Evolutionary conservation across 2,888 invertebrate genomes (phyloP).

Genomic region (Brachyptera risi): DNA sequence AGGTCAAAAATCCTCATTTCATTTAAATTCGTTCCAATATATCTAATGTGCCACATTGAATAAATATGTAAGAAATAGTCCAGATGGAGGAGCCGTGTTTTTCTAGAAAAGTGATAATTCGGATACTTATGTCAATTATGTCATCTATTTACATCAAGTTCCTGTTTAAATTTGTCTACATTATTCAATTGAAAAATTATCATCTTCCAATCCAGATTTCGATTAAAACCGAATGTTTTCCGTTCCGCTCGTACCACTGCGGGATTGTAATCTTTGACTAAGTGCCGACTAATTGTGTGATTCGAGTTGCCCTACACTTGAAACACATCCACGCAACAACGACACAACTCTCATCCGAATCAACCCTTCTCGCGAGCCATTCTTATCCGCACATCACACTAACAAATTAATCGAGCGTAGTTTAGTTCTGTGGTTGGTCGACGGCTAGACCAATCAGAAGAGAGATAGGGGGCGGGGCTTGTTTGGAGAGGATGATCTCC

Average conservation of each 20-base stretch:
- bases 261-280: conserved; percentile 7
- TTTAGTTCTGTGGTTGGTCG: conserved; percentile 21
- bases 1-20: no score
- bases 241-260: not conserved
- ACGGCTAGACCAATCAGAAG: conserved; percentile 17
- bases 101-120: no score
- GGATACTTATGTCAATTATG: no score
- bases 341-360: not conserved
- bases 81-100: no score
- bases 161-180: no score
- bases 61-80: no score
- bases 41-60: no score
- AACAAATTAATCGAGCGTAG: conserved; percentile 26
- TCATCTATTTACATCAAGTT: no score
- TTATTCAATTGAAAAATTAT: no score
- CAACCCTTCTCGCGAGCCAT: not conserved
- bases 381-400: conserved; percentile 12
- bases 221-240: no score
- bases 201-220: no score
- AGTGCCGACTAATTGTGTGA: conserved; percentile 19
- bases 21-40: no score
- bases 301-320: not conserved
- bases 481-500: not conserved
- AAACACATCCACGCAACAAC: conserved; percentile 1
- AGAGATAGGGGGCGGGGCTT: not conserved